Evolutionary conservation across 2,888 invertebrate species (phyloP).

Genomic region (Chloromyia formosa): DNA sequence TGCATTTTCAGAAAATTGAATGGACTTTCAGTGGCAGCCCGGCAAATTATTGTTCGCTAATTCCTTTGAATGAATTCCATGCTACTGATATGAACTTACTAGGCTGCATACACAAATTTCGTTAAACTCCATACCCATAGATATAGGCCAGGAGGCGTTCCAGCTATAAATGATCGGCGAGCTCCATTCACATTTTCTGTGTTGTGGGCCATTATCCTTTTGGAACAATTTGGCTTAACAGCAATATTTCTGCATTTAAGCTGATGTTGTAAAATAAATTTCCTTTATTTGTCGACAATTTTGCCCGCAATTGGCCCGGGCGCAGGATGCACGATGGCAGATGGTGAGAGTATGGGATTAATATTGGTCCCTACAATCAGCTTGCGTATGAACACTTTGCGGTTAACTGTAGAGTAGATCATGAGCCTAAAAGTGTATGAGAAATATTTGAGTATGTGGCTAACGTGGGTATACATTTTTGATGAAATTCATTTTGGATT

Average conservation of each 20-base stretch:
- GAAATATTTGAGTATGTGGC: neutral
- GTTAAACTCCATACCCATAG: neutral
- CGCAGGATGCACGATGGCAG: neutral
- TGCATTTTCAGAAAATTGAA: constrained; percentile 8
- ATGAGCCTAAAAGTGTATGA: neutral
- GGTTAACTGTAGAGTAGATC: neutral
- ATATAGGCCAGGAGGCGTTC: neutral
- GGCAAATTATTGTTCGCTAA: constrained; percentile 13
- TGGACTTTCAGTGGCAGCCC: constrained; percentile 16
- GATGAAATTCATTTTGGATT: neutral
- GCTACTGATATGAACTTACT: neutral
- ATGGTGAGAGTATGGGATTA: neutral
- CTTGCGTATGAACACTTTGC: neutral
- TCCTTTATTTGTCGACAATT: constrained; percentile 15
- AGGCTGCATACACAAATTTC: neutral
- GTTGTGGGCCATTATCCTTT: constrained; percentile 22
- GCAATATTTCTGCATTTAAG: constrained; percentile 18
- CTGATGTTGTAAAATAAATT: constrained; percentile 1
- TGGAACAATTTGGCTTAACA: constrained; percentile 22
- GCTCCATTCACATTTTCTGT: neutral
- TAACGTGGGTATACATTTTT: neutral
- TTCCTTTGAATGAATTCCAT: constrained; percentile 5
- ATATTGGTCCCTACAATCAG: neutral
- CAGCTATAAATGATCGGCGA: neutral
- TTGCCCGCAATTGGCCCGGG: neutral